Evolutionary conservation across 2,888 invertebrate genomes (phyloP).

Genomic region (Chironomus tentans): DNA sequence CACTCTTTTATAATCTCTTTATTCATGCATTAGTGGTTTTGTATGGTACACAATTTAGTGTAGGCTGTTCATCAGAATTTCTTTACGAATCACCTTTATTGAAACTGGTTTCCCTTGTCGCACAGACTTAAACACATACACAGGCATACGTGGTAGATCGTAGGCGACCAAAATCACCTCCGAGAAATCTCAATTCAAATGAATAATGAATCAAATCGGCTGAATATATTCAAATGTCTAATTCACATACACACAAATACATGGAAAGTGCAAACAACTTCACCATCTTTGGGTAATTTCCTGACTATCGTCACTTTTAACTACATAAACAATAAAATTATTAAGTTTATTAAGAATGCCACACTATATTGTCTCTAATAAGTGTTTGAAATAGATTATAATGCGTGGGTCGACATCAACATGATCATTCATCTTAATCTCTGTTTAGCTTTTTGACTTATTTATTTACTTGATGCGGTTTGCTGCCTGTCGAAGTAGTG

Average conservation of each 20-base stretch:
- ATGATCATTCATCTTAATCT: conserved; percentile 5
- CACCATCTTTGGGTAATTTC: background rate
- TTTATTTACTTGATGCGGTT: background rate
- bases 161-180: background rate
- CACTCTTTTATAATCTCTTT: background rate
- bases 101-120: background rate
- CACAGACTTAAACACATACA: background rate
- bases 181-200: background rate
- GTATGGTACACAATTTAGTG: background rate
- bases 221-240: too few relatives aligned
- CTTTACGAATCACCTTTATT: background rate
- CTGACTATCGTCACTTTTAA: background rate
- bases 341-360: too few relatives aligned
- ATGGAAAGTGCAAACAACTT: background rate
- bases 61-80: conserved; percentile 3
- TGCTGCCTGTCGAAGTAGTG: background rate
- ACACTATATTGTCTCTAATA: background rate
- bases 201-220: background rate
- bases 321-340: too few relatives aligned
- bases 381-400: background rate
- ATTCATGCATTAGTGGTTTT: background rate
- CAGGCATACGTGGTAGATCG: background rate
- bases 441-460: background rate
- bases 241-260: background rate
- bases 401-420: background rate